phyloP scores from a whole-genome alignment of 2,113 vertebrate genomes.

The Orthonyx spaldingii region DNA sequence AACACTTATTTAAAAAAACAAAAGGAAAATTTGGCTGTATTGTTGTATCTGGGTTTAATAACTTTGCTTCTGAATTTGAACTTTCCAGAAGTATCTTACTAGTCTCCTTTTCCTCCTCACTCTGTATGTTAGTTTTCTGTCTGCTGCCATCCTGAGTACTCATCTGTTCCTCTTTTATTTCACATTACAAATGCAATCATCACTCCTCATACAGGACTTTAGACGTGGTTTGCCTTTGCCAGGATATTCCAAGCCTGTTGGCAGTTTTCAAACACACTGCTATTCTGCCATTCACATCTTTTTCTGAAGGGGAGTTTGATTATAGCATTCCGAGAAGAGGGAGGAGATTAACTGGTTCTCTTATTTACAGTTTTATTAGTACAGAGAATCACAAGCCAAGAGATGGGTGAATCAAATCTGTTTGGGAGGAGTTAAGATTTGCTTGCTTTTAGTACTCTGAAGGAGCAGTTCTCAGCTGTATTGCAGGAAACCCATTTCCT shows the following conservation, averaged over 20 bases:
- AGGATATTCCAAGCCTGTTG: not conserved
- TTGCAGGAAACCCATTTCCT: not conserved
- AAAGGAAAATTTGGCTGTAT: not conserved
- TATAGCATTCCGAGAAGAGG: not conserved
- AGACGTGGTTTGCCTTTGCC: not conserved
- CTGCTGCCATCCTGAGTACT: not conserved
- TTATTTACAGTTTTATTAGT: not conserved
- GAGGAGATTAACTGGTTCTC: not conserved
- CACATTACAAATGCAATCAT: not conserved
- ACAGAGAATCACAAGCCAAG: not conserved
- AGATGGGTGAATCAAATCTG: not conserved
- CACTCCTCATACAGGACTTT: not conserved
- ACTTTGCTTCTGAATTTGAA: not conserved
- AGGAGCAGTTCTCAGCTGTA: not conserved
- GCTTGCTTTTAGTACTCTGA: not conserved
- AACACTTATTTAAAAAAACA: not conserved
- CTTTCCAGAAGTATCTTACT: not conserved
- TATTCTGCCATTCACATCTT: not conserved
- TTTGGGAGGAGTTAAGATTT: not conserved
- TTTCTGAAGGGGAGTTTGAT: not conserved
- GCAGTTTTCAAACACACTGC: accelerated
- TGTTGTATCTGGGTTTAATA: not conserved
- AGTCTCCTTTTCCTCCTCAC: not conserved
- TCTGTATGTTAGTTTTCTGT: not conserved
- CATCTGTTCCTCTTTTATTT: not conserved